Percentiles rank a stretch among this genome's conserved stretches.
Conservation (phyloP, 2,113 vertebrate species). For the Porphyrio hochstetteri region DNA sequence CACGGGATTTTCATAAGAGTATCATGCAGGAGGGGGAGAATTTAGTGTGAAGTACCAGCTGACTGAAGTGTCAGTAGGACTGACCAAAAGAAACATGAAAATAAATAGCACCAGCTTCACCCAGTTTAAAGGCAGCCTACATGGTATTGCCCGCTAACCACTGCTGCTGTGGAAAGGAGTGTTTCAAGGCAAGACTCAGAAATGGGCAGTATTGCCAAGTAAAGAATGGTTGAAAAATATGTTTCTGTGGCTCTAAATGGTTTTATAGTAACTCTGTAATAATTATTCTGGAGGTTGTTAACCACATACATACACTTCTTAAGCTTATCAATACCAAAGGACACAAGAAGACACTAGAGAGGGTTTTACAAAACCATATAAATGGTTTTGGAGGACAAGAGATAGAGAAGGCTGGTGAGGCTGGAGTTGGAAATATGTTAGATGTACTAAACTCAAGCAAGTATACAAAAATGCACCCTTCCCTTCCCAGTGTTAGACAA, state of each 20-base stretch:
- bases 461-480: background rate
- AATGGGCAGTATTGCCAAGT: background rate
- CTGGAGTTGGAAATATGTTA: background rate
- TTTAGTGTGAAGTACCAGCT: background rate
- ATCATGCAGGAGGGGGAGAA: background rate
- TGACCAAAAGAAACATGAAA: background rate
- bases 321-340: background rate
- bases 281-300: background rate
- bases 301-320: fast-evolving
- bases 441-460: background rate
- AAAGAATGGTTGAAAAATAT: background rate
- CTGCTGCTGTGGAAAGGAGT: background rate
- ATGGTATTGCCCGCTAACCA: background rate
- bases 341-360: background rate
- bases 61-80: background rate
- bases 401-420: background rate
- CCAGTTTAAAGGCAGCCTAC: background rate
- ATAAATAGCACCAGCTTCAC: background rate
- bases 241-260: background rate
- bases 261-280: background rate
- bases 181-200: background rate
- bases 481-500: background rate
- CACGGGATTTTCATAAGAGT: background rate
- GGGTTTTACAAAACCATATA: background rate
- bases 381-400: background rate